Base-by-base conservation (phyloP, 1,140 invertebrate species). In the Pygmarrhopalites habei region DNA sequence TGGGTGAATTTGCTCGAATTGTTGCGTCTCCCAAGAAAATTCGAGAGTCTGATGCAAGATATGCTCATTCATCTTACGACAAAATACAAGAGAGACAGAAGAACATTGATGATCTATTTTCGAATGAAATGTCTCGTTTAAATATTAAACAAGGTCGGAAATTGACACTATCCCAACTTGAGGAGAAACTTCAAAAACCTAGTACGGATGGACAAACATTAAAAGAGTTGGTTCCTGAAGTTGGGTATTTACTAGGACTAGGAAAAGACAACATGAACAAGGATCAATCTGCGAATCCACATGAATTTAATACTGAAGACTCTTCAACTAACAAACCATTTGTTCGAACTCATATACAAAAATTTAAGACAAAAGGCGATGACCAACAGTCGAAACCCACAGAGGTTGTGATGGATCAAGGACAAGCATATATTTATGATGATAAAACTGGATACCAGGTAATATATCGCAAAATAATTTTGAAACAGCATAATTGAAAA, bases 1-100 rank as follows among this genome's bases (percentile, higher is more conserved):
- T 56, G 2, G 66, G 66, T 2, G 66, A 68, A 52, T 68, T 65
- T 59, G 62, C 52, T 25, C 29, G 41, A 30, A 43, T 68, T 15
- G 66, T 67, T 25, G 56, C 60, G 3, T 10, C 28, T 19, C 60
- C 53, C 28, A 4, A 51, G 29, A 47, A 43, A 10, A 26, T 21
- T 51, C 25, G 47, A 28, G 39, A 32, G 26, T 28, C 56, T n/a
- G 29, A 28, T 5, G 29, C 14, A 35, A 32, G 15, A 41, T 3
- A 21, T 3, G 23, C 23, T 26, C n/a, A n/a, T n/a, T n/a, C n/a
- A n/a, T 39, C 17, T 46, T 2, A 14, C 23, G 29, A 25, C 39
- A 29, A 46, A 59, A 19, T 28, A 10, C 39, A 14, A 59, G 21
- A 28, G 26, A 28, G 4, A n/a, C 12, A 25, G 28, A 28, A 41